These are phyloP conservation scores for Bolinopsis microptera DNA, from an alignment of 37 sponge, comb jelly and placozoan genomes.

Conservation along the genomic window DNA sequence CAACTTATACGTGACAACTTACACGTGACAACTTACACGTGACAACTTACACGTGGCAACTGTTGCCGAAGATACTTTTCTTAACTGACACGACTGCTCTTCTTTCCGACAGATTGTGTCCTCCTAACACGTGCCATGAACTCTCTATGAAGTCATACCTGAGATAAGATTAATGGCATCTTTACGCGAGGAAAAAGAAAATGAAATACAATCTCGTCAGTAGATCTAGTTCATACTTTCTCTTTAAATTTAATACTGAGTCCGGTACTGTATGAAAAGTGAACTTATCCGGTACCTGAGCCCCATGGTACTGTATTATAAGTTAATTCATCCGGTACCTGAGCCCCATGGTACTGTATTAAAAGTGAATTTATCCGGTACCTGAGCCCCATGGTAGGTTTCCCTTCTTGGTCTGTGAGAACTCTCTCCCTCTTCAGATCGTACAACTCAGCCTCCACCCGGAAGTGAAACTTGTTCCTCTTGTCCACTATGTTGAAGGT, in stretches of 20 bases:
- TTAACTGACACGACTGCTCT: background rate
- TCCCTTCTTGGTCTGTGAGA: constrained; percentile 20
- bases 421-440: constrained; percentile 1
- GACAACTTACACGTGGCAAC: constrained; percentile 13
- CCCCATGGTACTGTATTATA: no score
- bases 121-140: background rate
- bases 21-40: no score
- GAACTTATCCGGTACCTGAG: no score
- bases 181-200: no score
- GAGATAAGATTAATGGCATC: background rate
- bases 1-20: no score
- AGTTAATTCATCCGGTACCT: no score
- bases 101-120: constrained; percentile 22
- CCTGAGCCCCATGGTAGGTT: constrained; percentile 38
- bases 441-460: background rate
- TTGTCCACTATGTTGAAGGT: constrained; percentile 49
- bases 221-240: no score
- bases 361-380: no score
- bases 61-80: constrained; percentile 24
- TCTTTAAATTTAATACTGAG: no score
- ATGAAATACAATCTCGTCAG: no score
- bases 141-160: background rate
- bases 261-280: no score
- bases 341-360: no score
- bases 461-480: constrained; percentile 11